Evolutionary conservation across 2,797 vertebrate genomes (phyloP), one percentile per base, ranked within the genome.

Genomic region (Leuciscus waleckii): DNA sequence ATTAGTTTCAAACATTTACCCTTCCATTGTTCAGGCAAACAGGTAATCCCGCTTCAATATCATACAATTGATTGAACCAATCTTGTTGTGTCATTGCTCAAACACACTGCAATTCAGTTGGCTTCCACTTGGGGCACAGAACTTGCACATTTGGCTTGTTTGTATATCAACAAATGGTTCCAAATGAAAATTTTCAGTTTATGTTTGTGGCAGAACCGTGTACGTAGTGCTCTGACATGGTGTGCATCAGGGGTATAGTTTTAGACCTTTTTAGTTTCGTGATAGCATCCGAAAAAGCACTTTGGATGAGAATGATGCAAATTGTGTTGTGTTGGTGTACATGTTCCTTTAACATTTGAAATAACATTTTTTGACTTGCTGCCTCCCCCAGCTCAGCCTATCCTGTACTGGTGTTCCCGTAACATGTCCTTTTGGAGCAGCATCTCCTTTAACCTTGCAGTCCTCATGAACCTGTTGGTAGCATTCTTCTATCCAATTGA

Each of bases 341-440:
- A 16, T 89, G 58, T 49, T 56, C 23, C 16, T 35, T 63, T 29
- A 75, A 43, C 67, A 69, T 11, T 74, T 84, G 32, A 26, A 56
- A 67, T 84, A 67, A 16, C 32, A 13, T 29, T 46, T 26, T 49
- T 73, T 82, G 26, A 70, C 51, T 49, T 39, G 43, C 16, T 77
- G 3, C 37, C 54, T 82, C 85, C 90, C 91, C 4, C 94, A 99
- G 98, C 98, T 91, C 98, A 99, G 90, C 98, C 98, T 4, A 96
- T 99, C 86, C 94, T 99, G 1, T 99, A 99, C 93, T 99, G 98
- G 98, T 99, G 98, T 85, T 98, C 98, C 84, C 95, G 98, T 86
- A 99, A 99, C 95, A 99, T 99, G 98, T 99, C 98, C 23, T 97
- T 99, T 93, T 99, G 98, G 98, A 99, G 98, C 95, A 99, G 97